phyloP scores from a whole-genome alignment of 1,140 invertebrate genomes.

The Lanistes nyassanus region DNA sequence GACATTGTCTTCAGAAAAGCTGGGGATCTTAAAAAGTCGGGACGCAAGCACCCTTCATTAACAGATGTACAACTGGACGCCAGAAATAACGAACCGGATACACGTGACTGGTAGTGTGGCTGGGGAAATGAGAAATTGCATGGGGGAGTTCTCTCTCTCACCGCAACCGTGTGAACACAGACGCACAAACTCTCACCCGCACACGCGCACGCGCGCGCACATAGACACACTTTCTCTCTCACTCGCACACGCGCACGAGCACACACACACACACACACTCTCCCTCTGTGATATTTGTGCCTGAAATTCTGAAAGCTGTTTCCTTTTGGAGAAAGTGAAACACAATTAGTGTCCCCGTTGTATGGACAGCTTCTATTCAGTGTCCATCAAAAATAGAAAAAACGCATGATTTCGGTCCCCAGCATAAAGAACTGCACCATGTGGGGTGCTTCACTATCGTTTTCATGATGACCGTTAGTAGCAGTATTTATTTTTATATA shows the following conservation, averaged over 20 bases:
- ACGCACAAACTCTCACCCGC: background rate
- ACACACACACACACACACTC: conserved; percentile 7
- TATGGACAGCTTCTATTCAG: background rate
- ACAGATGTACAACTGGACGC: too few species aligned
- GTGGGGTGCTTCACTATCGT: background rate
- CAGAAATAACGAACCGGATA: too few species aligned
- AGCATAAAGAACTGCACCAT: too few species aligned
- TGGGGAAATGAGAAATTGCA: too few species aligned
- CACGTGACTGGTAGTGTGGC: too few species aligned
- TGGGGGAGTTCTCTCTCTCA: too few species aligned
- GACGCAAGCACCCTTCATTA: too few species aligned
- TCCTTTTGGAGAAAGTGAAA: background rate
- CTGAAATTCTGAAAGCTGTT: background rate
- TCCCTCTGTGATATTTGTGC: background rate
- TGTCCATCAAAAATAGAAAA: background rate
- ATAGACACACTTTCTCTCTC: background rate
- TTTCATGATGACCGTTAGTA: background rate
- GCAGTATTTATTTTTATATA: background rate
- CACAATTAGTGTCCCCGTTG: background rate
- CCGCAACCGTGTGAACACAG: background rate
- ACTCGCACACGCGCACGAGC: background rate
- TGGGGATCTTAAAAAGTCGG: too few species aligned
- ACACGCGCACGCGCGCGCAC: conserved; percentile 2
- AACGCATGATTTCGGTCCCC: too few species aligned
- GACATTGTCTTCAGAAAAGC: too few species aligned